phyloP scores from a whole-genome alignment of 2,888 invertebrate genomes.

The Hydropsyche betteni region DNA sequence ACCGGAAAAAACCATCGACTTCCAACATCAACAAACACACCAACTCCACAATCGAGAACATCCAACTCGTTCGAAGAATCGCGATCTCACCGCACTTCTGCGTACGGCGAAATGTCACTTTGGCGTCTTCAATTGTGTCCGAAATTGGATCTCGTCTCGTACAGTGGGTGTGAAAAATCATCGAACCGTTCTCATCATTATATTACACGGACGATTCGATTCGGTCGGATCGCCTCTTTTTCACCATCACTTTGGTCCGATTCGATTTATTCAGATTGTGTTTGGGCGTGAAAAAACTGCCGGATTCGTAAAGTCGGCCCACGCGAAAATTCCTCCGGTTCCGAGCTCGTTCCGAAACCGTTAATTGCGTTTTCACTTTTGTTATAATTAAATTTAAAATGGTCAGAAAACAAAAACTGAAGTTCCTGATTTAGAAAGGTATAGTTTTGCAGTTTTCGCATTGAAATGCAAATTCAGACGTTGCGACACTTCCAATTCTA shows the following conservation, averaged over 20 bases:
- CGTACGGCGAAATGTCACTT: slow-evolving; percentile 3
- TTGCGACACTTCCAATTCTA: slow-evolving; percentile 25
- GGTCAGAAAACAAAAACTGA: too few species aligned
- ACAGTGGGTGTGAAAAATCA: slow-evolving; percentile 1
- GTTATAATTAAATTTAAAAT: too few species aligned
- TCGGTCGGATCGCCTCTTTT: neutral
- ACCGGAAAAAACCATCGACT: too few species aligned
- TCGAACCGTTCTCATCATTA: neutral
- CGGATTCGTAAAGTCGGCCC: too few species aligned
- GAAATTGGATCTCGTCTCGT: slow-evolving; percentile 9
- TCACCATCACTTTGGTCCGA: neutral
- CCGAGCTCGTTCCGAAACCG: too few species aligned
- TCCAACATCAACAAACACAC: too few species aligned
- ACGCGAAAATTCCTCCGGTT: too few species aligned
- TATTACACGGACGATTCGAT: neutral
- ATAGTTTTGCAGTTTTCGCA: slow-evolving; percentile 15
- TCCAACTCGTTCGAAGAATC: too few species aligned
- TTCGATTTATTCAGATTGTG: slow-evolving; percentile 1
- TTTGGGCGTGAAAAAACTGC: neutral
- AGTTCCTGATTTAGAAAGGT: neutral
- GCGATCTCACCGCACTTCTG: too few species aligned
- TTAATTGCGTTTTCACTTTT: too few species aligned
- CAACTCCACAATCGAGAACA: too few species aligned
- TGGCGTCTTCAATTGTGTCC: slow-evolving; percentile 4
- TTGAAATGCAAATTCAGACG: slow-evolving; percentile 12